A percentile compares a stretch with the other conserved stretches of the same genome.
These are phyloP conservation scores for Dysidea cf. avara DNA, from an alignment of 37 sponge, comb jelly and placozoan genomes.

Conservation along the genomic window DNA sequence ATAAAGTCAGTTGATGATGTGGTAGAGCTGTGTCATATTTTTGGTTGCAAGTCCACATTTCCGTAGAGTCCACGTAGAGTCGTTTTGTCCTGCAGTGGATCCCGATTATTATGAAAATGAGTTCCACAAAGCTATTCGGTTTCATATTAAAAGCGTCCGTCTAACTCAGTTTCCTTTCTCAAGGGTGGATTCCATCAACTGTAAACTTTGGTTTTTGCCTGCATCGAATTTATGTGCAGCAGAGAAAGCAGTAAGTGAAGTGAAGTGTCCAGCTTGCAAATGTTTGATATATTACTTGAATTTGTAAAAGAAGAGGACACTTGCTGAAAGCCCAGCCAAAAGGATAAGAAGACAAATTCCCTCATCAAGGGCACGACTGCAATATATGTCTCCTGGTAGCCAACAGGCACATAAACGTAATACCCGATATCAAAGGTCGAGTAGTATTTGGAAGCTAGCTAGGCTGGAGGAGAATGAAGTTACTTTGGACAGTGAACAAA, in stretches of 20 bases:
- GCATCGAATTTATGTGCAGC: not conserved
- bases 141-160: conserved; percentile 1
- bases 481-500: not conserved
- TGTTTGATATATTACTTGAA: not conserved
- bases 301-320: not conserved
- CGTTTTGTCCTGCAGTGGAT: conserved; percentile 23
- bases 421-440: not conserved
- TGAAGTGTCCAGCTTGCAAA: conserved; percentile 9
- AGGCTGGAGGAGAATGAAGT: not conserved
- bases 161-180: too few relatives aligned
- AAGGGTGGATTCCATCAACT: not conserved
- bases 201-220: too few relatives aligned
- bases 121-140: conserved; percentile 1
- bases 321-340: not conserved
- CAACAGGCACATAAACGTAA: not conserved
- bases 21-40: not conserved
- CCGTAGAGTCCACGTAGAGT: too few relatives aligned
- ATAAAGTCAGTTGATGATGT: not conserved
- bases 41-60: not conserved
- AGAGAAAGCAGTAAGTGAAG: not conserved
- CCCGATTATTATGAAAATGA: conserved; percentile 4
- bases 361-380: not conserved
- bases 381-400: conserved; percentile 13
- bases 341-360: not conserved
- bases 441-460: not conserved